Percentiles rank a stretch among this genome's conserved stretches.
Evolutionary conservation across 2,113 vertebrate genomes (phyloP).

Genomic region (Rhinichthys klamathensis): DNA sequence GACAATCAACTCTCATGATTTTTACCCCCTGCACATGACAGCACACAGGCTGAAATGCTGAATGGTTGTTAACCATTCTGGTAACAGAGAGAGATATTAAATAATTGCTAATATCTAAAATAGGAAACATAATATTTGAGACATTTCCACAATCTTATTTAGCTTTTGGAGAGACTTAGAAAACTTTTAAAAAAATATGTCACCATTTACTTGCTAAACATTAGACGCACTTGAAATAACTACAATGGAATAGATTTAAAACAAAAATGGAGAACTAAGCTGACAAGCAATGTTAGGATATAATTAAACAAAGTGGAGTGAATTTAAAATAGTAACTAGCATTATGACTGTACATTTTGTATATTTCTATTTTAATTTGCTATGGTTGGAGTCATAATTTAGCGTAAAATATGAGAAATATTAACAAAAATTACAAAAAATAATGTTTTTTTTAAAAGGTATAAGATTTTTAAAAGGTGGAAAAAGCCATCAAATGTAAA

Average conservation of each 20-base stretch:
- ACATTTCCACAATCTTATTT: background rate
- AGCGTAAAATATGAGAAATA: background rate
- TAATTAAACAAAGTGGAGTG: background rate
- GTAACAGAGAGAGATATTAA: background rate
- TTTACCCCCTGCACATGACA: conserved; percentile 45
- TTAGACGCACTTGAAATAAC: background rate
- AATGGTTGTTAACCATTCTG: conserved; percentile 9
- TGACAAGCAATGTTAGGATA: background rate
- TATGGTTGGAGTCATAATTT: background rate
- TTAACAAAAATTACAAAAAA: background rate
- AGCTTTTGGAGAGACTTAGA: background rate
- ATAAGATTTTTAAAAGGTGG: background rate
- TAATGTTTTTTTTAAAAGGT: background rate
- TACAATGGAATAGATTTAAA: background rate
- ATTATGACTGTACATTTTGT: background rate
- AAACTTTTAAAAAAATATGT: too few relatives aligned
- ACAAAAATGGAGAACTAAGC: background rate
- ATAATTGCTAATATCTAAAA: conserved; percentile 7
- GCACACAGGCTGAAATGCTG: conserved; percentile 5
- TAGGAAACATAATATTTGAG: background rate
- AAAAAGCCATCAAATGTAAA: too few relatives aligned
- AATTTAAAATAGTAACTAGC: background rate
- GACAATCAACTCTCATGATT: conserved; percentile 39
- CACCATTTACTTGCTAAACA: conserved; percentile 5
- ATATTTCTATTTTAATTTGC: background rate